Percentiles rank a stretch among this genome's conserved stretches.
Evolutionary conservation across 1,140 invertebrate genomes (phyloP).

Genomic region (Euschistus heros): DNA sequence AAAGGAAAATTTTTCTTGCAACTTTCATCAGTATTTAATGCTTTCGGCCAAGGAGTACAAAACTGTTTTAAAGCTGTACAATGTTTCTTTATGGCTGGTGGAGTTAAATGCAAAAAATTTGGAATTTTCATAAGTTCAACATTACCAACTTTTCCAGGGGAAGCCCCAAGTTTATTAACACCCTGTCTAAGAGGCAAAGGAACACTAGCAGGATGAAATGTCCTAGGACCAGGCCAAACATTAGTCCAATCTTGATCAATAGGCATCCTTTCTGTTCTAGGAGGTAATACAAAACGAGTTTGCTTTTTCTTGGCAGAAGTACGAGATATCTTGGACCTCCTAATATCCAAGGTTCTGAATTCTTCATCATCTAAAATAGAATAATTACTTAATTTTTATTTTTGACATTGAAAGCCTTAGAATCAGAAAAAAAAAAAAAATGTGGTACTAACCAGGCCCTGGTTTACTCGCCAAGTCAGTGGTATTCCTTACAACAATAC

Average conservation of each 20-base stretch:
- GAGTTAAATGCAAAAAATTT: slow-evolving; percentile 95
- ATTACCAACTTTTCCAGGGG: slow-evolving; percentile 79
- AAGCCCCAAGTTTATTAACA: slow-evolving; percentile 43
- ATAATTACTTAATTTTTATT: neutral
- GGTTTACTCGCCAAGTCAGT: no score
- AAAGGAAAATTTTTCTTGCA: slow-evolving; percentile 75
- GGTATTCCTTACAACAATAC: no score
- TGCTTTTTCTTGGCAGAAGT: neutral
- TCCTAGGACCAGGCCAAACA: slow-evolving; percentile 85
- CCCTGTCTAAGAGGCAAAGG: slow-evolving; percentile 82
- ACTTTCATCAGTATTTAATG: slow-evolving; percentile 59
- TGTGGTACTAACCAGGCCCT: no score
- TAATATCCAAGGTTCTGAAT: slow-evolving; percentile 21
- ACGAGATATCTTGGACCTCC: neutral
- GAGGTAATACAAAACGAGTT: neutral
- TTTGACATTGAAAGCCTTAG: no score
- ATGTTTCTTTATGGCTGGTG: slow-evolving; percentile 80
- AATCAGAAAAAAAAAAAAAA: no score
- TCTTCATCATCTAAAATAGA: slow-evolving; percentile 19
- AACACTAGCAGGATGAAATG: slow-evolving; percentile 83
- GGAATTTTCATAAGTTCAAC: slow-evolving; percentile 96
- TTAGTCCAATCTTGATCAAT: slow-evolving; percentile 83
- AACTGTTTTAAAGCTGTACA: slow-evolving; percentile 88
- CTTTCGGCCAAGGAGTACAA: slow-evolving; percentile 84
- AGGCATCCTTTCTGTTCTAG: slow-evolving; percentile 41